phyloP scores from a whole-genome alignment of 2,797 vertebrate species.

The Cirrhinus molitorella region DNA sequence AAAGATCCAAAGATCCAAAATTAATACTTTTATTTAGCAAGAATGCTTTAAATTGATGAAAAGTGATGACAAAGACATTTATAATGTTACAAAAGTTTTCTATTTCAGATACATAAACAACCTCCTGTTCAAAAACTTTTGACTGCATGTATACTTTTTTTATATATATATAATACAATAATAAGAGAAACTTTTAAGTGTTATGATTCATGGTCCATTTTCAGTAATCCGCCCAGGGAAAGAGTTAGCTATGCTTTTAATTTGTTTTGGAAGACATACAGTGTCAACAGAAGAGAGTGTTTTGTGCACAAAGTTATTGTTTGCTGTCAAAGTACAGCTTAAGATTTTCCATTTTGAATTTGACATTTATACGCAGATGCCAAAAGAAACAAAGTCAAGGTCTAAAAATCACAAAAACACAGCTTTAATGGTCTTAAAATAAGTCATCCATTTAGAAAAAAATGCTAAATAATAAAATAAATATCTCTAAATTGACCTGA shows the following conservation, averaged over 20 bases:
- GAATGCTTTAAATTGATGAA: too few relatives aligned
- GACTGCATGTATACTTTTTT: not conserved
- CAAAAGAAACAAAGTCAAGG: not conserved
- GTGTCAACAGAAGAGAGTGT: slow-evolving; percentile 5
- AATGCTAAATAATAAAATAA: not conserved
- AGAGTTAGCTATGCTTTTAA: not conserved
- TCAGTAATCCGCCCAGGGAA: not conserved
- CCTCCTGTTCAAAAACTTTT: too few relatives aligned
- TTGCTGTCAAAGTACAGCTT: slow-evolving; percentile 4
- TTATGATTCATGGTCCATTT: not conserved
- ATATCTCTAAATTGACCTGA: not conserved
- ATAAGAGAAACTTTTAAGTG: not conserved
- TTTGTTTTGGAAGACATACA: not conserved
- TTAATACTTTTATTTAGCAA: too few relatives aligned
- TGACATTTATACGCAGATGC: not conserved
- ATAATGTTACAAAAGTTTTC: too few relatives aligned
- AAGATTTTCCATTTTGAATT: not conserved
- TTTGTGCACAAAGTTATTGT: slow-evolving; percentile 29
- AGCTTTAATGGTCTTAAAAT: not conserved
- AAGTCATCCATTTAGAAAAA: too few relatives aligned
- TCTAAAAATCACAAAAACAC: not conserved
- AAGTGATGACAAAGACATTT: too few relatives aligned
- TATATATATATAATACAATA: not conserved
- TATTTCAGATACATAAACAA: too few relatives aligned
- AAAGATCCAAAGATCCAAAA: too few relatives aligned